Conservation (phyloP, 2,888 invertebrate genomes). For the Leucophenga montana region DNA sequence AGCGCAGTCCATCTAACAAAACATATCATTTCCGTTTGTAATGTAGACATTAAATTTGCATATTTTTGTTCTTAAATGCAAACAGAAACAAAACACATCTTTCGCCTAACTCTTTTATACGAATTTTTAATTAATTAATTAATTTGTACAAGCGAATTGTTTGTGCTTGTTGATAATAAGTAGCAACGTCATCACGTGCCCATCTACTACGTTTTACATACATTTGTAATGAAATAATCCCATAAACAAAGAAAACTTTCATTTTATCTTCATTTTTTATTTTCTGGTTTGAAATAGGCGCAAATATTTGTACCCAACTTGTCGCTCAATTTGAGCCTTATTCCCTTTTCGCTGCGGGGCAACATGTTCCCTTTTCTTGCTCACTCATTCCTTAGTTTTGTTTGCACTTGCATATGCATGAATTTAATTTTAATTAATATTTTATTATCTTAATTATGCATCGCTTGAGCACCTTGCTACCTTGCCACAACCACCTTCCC, state of each 20-base stretch:
- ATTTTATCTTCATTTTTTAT: background rate
- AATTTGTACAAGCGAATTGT: conserved; percentile 46
- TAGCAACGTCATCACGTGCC: conserved; percentile 60
- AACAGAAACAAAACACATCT: too few species aligned
- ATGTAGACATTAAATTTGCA: conserved; percentile 30
- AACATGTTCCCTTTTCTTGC: conserved; percentile 10
- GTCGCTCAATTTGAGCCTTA: background rate
- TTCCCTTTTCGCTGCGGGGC: conserved; percentile 33
- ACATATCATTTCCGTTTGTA: background rate
- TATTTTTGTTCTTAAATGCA: conserved; percentile 6
- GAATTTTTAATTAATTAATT: conserved; percentile 68
- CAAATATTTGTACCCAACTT: conserved; percentile 59
- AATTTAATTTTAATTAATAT: conserved; percentile 70
- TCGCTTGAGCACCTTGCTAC: conserved; percentile 60
- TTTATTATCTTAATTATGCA: conserved; percentile 72
- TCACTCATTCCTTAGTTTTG: conserved; percentile 14
- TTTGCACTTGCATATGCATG: conserved; percentile 59
- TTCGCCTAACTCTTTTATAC: conserved; percentile 16
- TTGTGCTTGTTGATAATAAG: conserved; percentile 39
- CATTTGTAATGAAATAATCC: conserved; percentile 31
- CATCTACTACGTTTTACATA: too few species aligned
- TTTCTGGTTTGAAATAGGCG: conserved; percentile 39
- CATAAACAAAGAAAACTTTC: conserved; percentile 32
- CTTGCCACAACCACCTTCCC: conserved; percentile 2
- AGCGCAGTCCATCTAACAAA: background rate